These are phyloP conservation scores for Leuciscus idus DNA, from an alignment of 2,113 vertebrate species.

Conservation along the genomic window DNA sequence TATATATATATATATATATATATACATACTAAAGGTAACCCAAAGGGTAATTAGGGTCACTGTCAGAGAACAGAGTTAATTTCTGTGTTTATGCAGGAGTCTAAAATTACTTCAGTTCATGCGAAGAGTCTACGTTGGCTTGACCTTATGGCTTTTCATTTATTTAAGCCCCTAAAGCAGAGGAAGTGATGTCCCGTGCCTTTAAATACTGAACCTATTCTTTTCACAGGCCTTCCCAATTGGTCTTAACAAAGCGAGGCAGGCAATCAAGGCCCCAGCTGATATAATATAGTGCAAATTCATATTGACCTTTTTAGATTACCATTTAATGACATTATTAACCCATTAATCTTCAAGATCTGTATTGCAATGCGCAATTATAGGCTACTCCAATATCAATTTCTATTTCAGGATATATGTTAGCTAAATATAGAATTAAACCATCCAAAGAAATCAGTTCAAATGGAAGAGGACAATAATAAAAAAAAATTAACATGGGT, in stretches of 20 bases:
- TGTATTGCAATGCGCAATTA: slow-evolving; percentile 1
- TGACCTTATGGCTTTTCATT: slow-evolving; percentile 11
- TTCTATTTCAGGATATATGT: slow-evolving; percentile 17
- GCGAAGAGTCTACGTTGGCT: slow-evolving; percentile 17
- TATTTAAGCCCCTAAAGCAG: slow-evolving; percentile 2
- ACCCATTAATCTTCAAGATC: slow-evolving; percentile 42
- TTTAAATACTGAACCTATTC: slow-evolving; percentile 36
- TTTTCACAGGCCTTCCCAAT: slow-evolving; percentile 21
- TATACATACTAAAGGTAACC: background rate
- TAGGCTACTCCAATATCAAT: background rate
- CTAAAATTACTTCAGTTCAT: slow-evolving; percentile 39
- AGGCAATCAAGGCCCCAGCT: background rate
- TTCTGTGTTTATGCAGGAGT: slow-evolving; percentile 13
- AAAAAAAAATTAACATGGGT: background rate
- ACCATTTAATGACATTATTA: slow-evolving; percentile 42
- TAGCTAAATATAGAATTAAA: slow-evolving; percentile 24
- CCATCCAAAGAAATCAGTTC: background rate
- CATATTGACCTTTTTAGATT: slow-evolving; percentile 44
- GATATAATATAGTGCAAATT: slow-evolving; percentile 11
- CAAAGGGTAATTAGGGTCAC: slow-evolving; percentile 38
- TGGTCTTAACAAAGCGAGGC: background rate
- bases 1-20: too few relatives aligned
- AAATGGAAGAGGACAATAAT: background rate
- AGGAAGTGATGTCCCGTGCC: slow-evolving; percentile 4
- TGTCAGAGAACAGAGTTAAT: slow-evolving; percentile 15